phyloP scores from a whole-genome alignment of 2,888 invertebrate species.

The Aelia acuminata region DNA sequence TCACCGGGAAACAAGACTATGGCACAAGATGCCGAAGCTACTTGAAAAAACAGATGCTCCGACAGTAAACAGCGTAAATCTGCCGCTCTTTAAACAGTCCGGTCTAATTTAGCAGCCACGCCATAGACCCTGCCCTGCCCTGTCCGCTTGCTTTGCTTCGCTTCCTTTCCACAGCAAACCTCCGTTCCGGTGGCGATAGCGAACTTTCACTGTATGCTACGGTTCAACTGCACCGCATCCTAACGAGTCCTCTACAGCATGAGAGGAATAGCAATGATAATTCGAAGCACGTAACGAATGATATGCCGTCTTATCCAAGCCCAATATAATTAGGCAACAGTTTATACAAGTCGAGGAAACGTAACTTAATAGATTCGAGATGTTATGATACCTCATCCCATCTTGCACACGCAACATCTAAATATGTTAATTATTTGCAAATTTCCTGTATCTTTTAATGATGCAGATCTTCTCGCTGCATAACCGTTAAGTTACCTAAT shows the following conservation, averaged over 20 bases:
- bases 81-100: neutral
- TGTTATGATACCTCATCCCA: neutral
- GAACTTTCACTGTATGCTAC: slow-evolving; percentile 1
- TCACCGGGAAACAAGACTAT: neutral
- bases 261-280: neutral
- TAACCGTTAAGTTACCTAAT: neutral
- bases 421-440: neutral
- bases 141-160: neutral
- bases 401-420: neutral
- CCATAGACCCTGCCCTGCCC: neutral
- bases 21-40: neutral
- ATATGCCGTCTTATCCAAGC: neutral
- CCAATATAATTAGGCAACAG: neutral
- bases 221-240: neutral
- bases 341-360: neutral
- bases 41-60: neutral
- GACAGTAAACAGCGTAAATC: slow-evolving; percentile 3
- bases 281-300: neutral
- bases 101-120: slow-evolving; percentile 25
- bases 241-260: neutral
- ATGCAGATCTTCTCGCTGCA: neutral
- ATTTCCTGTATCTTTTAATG: neutral
- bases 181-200: neutral
- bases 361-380: neutral
- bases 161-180: neutral